phyloP scores from a whole-genome alignment of 2,797 vertebrate genomes.

The Chelonia mydas region DNA sequence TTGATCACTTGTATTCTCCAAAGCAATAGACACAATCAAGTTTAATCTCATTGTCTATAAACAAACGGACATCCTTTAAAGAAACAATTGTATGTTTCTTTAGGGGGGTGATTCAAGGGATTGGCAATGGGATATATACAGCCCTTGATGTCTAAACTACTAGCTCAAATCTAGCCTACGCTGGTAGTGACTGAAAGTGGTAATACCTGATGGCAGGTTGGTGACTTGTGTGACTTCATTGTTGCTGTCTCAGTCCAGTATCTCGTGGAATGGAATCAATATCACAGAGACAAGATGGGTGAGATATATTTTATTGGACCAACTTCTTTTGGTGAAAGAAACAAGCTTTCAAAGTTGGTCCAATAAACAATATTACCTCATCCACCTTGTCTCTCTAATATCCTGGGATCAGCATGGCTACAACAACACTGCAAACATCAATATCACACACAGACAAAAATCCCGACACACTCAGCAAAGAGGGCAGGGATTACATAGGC shows the following conservation, averaged over 20 bases:
- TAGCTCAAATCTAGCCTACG: not conserved
- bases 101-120: not conserved
- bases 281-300: not conserved
- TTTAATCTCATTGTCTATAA: constrained; percentile 5
- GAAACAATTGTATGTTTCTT: constrained; percentile 12
- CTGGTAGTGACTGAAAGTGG: not conserved
- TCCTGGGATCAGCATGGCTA: not conserved
- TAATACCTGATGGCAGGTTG: not conserved
- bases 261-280: not conserved
- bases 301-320: not conserved
- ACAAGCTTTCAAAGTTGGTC: not conserved
- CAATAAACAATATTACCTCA: not conserved
- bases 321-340: not conserved
- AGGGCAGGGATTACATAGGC: not conserved
- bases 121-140: not conserved
- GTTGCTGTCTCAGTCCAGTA: not conserved
- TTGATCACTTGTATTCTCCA: constrained; percentile 11
- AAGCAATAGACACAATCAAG: not conserved
- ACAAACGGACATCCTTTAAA: constrained; percentile 24
- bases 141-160: not conserved
- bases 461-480: not conserved
- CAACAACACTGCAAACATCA: not conserved
- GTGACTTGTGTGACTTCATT: not conserved
- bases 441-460: not conserved
- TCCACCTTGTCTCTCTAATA: not conserved